Evolutionary conservation across 2,113 vertebrate species (phyloP).

Genomic region (Actinemys pallida): DNA sequence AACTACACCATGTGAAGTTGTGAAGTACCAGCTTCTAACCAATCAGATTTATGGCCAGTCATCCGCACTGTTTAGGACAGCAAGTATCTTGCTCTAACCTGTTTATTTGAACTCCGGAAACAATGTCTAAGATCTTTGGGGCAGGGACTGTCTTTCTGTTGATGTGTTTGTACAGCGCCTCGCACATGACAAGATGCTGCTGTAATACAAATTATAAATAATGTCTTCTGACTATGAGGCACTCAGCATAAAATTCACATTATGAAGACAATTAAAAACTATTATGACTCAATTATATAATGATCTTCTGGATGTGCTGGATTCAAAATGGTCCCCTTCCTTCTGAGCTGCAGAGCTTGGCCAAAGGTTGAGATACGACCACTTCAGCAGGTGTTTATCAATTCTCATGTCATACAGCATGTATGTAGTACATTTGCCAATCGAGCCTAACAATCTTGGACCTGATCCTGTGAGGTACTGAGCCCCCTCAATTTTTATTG

Average conservation of each 20-base stretch:
- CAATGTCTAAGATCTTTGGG: neutral
- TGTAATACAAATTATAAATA: neutral
- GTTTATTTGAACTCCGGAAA: slow-evolving; percentile 46
- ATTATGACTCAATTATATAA: neutral
- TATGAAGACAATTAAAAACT: neutral
- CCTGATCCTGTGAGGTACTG: neutral
- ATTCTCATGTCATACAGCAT: neutral
- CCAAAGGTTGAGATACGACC: neutral
- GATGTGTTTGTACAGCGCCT: neutral
- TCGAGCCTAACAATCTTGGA: neutral
- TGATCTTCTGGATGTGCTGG: neutral
- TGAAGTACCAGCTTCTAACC: neutral
- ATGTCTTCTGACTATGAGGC: neutral
- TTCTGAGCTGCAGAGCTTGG: neutral
- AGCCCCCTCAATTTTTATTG: neutral
- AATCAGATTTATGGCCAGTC: neutral
- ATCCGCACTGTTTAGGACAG: neutral
- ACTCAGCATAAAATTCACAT: neutral
- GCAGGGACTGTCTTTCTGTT: neutral
- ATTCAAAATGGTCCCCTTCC: neutral
- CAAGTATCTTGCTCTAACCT: neutral
- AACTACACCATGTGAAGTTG: slow-evolving; percentile 30
- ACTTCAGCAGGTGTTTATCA: neutral
- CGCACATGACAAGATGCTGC: neutral
- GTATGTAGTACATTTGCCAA: neutral